Conservation (phyloP, 2,797 vertebrate species). For the Threskiornis aethiopicus region DNA sequence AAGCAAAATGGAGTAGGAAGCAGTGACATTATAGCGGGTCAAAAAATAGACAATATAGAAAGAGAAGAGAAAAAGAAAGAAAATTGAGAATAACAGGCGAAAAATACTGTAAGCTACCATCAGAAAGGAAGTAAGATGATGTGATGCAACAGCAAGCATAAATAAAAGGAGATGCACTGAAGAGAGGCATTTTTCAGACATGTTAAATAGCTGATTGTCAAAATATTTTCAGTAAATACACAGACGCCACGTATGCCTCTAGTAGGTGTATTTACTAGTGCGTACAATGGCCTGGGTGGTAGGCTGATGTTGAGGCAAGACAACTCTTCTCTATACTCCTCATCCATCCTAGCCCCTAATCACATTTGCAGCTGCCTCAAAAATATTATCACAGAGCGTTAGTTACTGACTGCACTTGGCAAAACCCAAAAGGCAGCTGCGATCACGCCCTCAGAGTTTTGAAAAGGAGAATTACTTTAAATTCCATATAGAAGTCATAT, state of each 20-base stretch:
- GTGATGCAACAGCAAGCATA: background rate
- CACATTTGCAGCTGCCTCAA: background rate
- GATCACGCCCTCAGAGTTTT: background rate
- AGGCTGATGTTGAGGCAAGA: background rate
- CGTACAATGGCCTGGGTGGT: background rate
- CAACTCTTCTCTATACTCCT: background rate
- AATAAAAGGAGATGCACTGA: background rate
- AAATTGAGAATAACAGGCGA: background rate
- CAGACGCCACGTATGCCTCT: background rate
- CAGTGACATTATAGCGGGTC: background rate
- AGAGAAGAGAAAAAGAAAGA: background rate
- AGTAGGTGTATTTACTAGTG: background rate
- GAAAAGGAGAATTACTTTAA: background rate
- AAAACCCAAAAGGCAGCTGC: background rate
- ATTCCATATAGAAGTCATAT: background rate
- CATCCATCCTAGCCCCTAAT: background rate
- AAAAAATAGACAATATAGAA: background rate
- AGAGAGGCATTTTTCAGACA: background rate
- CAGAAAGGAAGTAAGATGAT: background rate
- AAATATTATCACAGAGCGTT: background rate
- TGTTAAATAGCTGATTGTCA: background rate
- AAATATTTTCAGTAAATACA: conserved; percentile 6
- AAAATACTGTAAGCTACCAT: background rate
- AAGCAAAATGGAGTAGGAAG: background rate
- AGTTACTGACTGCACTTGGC: background rate